Percentiles rank a stretch among this genome's conserved stretches.
Evolutionary conservation across 2,888 invertebrate species (phyloP).

Genomic region (Drosophila meridiana): DNA sequence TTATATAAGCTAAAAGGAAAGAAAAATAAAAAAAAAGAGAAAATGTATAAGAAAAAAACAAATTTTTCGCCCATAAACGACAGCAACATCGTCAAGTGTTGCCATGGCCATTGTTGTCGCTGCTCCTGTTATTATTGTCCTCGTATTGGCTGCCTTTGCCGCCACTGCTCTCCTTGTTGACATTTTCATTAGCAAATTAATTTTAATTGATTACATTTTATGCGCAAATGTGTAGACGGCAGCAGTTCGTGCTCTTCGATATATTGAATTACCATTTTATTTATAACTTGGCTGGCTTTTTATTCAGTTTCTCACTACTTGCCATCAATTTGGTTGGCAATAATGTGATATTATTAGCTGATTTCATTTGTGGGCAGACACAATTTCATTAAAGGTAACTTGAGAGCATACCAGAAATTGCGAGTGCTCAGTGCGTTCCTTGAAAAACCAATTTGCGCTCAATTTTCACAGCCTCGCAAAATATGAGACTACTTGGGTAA

Average conservation of each 20-base stretch:
- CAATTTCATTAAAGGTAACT: slow-evolving; percentile 57
- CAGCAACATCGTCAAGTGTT: slow-evolving; percentile 47
- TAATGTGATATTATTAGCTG: slow-evolving; percentile 55
- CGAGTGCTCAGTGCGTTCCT: slow-evolving; percentile 24
- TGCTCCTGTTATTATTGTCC: slow-evolving; percentile 36
- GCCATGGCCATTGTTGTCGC: slow-evolving; percentile 48
- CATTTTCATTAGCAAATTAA: slow-evolving; percentile 77
- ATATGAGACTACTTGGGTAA: slow-evolving; percentile 13
- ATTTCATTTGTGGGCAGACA: slow-evolving; percentile 28
- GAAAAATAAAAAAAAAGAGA: slow-evolving; percentile 1
- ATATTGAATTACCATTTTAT: slow-evolving; percentile 71
- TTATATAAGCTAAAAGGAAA: slow-evolving; percentile 57
- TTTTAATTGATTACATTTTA: slow-evolving; percentile 78
- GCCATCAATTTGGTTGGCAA: slow-evolving; percentile 23
- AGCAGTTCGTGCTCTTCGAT: slow-evolving; percentile 40
- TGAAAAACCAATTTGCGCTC: slow-evolving; percentile 34
- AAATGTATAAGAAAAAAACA: neutral
- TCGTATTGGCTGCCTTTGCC: slow-evolving; percentile 12
- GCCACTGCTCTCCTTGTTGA: slow-evolving; percentile 58
- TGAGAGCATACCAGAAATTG: slow-evolving; percentile 36
- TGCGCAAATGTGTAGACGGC: slow-evolving; percentile 64
- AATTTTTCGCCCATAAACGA: slow-evolving; percentile 47
- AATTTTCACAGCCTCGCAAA: slow-evolving; percentile 22
- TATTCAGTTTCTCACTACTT: slow-evolving; percentile 16
- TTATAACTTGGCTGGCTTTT: slow-evolving; percentile 49